Evolutionary conservation across 2,797 vertebrate species (phyloP).

Genomic region (Peromyscus melanophrys): DNA sequence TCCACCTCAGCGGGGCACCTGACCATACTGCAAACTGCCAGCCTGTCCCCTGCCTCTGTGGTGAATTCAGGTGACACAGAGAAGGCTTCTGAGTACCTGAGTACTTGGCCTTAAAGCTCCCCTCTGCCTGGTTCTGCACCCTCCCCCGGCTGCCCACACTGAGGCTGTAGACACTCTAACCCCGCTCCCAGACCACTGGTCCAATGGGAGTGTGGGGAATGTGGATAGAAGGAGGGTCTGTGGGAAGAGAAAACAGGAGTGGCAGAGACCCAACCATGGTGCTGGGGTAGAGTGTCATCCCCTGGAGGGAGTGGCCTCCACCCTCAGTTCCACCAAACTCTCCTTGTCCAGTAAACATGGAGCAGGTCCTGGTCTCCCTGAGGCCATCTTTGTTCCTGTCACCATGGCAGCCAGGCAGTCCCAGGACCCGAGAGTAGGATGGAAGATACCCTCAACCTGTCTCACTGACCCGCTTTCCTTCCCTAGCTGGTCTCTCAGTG

Average conservation of each 20-base stretch:
- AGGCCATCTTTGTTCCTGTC: neutral
- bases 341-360: rapidly evolving
- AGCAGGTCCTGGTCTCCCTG: rapidly evolving
- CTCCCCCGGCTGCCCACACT: neutral
- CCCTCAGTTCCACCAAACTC: neutral
- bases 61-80: neutral
- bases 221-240: rapidly evolving
- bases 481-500: neutral
- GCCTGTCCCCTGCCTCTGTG: neutral
- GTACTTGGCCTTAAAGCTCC: too few relatives aligned
- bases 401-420: neutral
- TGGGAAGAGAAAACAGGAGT: neutral
- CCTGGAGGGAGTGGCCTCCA: too few relatives aligned
- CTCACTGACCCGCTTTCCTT: rapidly evolving
- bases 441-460: rapidly evolving
- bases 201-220: neutral
- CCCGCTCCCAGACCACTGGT: neutral
- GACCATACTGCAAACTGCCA: neutral
- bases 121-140: neutral
- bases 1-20: neutral
- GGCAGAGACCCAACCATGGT: rapidly evolving
- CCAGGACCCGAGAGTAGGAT: neutral
- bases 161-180: rapidly evolving
- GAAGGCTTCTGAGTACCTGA: too few relatives aligned
- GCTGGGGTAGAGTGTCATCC: rapidly evolving